Percentiles rank a stretch among this genome's conserved stretches.
These are phyloP conservation scores for Saguinus imperator DNA, from an alignment of 2,113 vertebrate species.

Conservation along the genomic window DNA sequence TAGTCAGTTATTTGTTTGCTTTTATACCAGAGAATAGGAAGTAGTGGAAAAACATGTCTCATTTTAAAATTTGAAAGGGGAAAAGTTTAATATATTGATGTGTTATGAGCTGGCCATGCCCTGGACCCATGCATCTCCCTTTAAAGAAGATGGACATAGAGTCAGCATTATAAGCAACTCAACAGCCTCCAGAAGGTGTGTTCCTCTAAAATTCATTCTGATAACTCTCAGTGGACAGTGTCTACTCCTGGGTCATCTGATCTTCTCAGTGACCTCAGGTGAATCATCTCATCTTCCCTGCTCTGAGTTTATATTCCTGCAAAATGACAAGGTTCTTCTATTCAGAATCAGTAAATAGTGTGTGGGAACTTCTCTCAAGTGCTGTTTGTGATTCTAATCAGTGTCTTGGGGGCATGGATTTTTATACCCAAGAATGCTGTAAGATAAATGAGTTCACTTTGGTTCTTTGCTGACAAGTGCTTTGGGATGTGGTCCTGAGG, in stretches of 20 bases:
- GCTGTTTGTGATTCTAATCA: not conserved
- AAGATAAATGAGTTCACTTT: not conserved
- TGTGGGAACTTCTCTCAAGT: not conserved
- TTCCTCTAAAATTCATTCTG: not conserved
- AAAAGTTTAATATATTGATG: not conserved
- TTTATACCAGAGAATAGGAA: not conserved
- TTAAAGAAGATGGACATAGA: not conserved
- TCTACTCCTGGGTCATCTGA: not conserved
- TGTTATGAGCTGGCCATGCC: not conserved
- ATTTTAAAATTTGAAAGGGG: conserved; percentile 3
- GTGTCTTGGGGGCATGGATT: not conserved
- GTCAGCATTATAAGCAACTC: not conserved
- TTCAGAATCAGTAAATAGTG: not conserved
- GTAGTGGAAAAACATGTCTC: not conserved
- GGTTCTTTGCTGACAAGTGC: not conserved
- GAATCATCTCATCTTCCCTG: not conserved
- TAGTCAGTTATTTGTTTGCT: conserved; percentile 1
- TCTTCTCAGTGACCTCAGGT: not conserved
- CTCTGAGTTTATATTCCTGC: not conserved
- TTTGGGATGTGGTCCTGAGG: not conserved
- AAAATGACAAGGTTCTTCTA: not conserved
- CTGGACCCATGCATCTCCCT: not conserved
- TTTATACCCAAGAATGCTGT: not conserved
- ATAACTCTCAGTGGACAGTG: not conserved
- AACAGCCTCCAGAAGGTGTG: not conserved